Evolutionary conservation across 2,797 vertebrate species (phyloP), one percentile per base, ranked within the genome.

Genomic region (Odontamblyopus lacepedii): DNA sequence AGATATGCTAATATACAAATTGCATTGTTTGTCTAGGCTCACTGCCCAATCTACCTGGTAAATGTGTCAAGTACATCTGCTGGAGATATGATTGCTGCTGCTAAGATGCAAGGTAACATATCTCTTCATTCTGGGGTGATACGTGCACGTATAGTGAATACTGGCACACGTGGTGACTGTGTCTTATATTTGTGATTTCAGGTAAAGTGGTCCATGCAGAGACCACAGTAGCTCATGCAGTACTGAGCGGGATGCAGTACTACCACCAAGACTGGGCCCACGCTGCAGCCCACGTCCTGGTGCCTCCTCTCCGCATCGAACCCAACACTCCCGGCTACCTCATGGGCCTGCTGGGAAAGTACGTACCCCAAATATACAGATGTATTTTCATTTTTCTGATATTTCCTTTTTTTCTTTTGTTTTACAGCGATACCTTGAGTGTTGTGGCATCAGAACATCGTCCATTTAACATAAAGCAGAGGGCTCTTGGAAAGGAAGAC

Each of bases 211-310:
- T 99, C 74, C 95, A 97, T 0, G 98, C 95, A 0, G 98, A 99
- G 91, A 97, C 96, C 0, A 97, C 96, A 86, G 96, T 94, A 0
- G 97, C 97, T 0, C 96, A 99, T 2, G 87, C 96, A 30, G 96
- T 97, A 1, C 94, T 98, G 86, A 98, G 95, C 0, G 98, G 97
- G 66, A 89, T 97, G 75, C 97, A 98, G 91, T 98, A 99, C 90
- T 99, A 99, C 78, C 97, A 98, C 83, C 97, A 97, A 92, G 97
- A 99, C 91, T 99, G 98, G 98, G 95, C 90, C 75, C 94, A 97
- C 0, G 96, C 98, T 0, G 98, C 97, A 0, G 96, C 96, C 74
- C 97, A 96, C 0, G 96, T 99, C 69, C 98, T 96, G 0, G 96
- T 96, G 76, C 98, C 98, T 0, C 97, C 98, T 0, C 94, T 98